Percentiles rank a stretch among this genome's conserved stretches.
phyloP scores from a whole-genome alignment of 92 coral and sea anemone genomes.

The Siderastrea radians region DNA sequence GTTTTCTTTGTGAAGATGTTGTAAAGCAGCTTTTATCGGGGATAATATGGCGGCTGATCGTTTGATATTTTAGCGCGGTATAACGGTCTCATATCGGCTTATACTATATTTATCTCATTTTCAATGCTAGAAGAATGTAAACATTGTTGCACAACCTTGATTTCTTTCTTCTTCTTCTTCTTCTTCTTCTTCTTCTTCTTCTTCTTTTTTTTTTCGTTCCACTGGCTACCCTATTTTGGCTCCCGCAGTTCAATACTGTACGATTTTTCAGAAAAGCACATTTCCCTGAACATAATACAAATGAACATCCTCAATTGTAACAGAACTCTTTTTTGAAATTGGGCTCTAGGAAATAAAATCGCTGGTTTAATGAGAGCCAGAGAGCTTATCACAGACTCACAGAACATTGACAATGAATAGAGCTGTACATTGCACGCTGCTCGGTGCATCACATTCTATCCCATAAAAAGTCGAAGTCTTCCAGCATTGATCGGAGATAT shows the following conservation, averaged over 20 bases:
- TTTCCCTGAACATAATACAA: not conserved
- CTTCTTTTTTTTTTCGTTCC: not conserved
- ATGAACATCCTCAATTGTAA: no score
- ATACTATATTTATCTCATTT: conserved; percentile 32
- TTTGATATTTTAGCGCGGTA: conserved; percentile 46
- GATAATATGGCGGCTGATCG: conserved; percentile 45
- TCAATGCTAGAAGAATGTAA: conserved; percentile 30
- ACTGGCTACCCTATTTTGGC: not conserved
- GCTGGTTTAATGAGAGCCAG: no score
- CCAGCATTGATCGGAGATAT: not conserved
- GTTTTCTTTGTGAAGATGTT: conserved; percentile 3
- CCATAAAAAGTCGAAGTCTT: not conserved
- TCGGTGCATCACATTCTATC: not conserved
- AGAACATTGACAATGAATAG: no score
- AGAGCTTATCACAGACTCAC: no score
- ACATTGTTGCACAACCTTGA: conserved; percentile 13
- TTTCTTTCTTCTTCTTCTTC: no score
- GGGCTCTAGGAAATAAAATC: no score
- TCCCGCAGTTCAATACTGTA: not conserved
- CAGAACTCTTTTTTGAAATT: no score
- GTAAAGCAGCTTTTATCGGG: conserved; percentile 29
- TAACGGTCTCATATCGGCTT: conserved; percentile 48
- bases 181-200: no score
- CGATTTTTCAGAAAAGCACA: not conserved
- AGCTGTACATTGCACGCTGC: no score